Evolutionary conservation across 2,797 vertebrate genomes (phyloP).

Genomic region (Hafferia zeledoni): DNA sequence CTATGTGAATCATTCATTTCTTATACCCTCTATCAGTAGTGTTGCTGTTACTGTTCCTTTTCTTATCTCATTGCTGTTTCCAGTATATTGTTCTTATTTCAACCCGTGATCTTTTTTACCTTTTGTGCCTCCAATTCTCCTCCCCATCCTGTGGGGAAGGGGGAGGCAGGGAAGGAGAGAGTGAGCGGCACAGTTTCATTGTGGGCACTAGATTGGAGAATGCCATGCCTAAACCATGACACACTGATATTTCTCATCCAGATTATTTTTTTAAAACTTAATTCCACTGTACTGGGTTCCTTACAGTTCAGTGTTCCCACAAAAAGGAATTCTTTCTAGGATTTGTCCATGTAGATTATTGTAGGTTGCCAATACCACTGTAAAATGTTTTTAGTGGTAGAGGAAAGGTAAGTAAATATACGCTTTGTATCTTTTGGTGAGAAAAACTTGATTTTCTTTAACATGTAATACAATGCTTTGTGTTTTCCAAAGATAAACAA

Average conservation of each 20-base stretch:
- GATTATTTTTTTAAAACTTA: background rate
- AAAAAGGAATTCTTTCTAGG: background rate
- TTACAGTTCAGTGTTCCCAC: background rate
- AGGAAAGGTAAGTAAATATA: background rate
- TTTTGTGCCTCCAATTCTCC: background rate
- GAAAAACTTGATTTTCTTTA: background rate
- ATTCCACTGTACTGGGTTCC: background rate
- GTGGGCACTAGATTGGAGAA: background rate
- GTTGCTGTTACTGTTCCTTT: background rate
- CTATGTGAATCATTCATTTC: background rate
- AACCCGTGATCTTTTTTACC: background rate
- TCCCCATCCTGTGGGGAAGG: background rate
- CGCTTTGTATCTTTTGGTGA: background rate
- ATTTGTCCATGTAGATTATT: background rate
- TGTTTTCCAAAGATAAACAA: background rate
- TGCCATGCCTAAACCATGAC: background rate
- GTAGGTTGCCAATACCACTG: background rate
- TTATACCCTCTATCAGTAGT: background rate
- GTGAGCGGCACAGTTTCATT: background rate
- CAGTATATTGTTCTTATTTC: background rate
- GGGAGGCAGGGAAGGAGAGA: background rate
- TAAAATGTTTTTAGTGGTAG: background rate
- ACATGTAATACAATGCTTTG: background rate
- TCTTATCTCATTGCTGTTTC: background rate
- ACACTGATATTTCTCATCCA: background rate